A percentile compares a stretch with the other conserved stretches of the same genome.
Evolutionary conservation across 2,888 invertebrate species (phyloP).

Genomic region (Caenorhabditis drosophilae): DNA sequence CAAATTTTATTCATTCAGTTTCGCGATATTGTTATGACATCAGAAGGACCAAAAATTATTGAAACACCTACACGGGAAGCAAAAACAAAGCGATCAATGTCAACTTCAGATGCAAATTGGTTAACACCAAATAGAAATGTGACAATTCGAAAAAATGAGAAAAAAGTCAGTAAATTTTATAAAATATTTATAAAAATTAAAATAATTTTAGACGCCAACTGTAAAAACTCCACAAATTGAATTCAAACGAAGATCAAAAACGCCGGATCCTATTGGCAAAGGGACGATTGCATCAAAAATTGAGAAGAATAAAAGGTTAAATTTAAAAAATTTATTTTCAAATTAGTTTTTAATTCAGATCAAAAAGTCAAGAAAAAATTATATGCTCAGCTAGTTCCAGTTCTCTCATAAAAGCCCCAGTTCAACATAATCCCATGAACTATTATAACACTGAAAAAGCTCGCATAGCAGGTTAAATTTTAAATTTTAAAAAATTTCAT

Average conservation of each 20-base stretch:
- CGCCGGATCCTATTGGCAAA: slow-evolving; percentile 9
- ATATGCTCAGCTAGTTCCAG: too few species aligned
- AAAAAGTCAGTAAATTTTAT: too few species aligned
- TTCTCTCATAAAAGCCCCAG: neutral
- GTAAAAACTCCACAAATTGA: too few species aligned
- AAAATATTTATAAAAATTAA: neutral
- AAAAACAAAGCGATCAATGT: slow-evolving; percentile 20
- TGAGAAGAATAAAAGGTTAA: neutral
- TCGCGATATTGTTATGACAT: slow-evolving; percentile 28
- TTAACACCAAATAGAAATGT: slow-evolving; percentile 12
- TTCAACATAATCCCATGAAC: neutral
- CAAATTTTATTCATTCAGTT: too few species aligned
- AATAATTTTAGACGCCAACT: slow-evolving; percentile 5
- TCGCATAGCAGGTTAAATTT: neutral
- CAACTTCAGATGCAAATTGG: slow-evolving; percentile 10
- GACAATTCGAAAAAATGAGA: too few species aligned
- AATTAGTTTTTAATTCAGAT: too few species aligned
- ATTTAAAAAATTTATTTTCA: too few species aligned
- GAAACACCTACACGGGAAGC: slow-evolving; percentile 15
- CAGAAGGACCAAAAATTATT: slow-evolving; percentile 23
- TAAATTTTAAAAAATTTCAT: too few species aligned
- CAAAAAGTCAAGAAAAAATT: too few species aligned
- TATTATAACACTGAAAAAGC: neutral
- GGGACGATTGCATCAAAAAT: neutral
- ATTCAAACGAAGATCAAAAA: slow-evolving; percentile 16